phyloP scores from a whole-genome alignment of 2,113 vertebrate species.

The Puffinus mauretanicus region DNA sequence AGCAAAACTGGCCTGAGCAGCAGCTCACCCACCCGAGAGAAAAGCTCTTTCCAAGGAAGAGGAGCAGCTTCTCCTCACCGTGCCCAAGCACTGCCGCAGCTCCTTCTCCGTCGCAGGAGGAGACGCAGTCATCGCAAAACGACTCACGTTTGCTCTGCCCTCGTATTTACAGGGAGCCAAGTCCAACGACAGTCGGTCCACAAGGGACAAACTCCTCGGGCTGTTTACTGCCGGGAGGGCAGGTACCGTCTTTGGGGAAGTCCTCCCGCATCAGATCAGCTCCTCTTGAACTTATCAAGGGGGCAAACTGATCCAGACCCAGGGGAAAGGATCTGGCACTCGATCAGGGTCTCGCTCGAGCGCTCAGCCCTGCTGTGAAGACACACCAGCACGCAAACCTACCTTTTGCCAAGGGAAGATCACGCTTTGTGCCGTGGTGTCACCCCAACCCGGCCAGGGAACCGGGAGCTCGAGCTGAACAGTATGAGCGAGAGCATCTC shows the following conservation, averaged over 20 bases:
- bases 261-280: neutral
- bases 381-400: neutral
- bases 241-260: neutral
- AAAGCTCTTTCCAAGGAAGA: neutral
- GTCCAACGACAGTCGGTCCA: neutral
- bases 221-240: neutral
- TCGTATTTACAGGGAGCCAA: neutral
- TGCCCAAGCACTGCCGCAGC: accelerated
- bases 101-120: neutral
- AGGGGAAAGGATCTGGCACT: neutral
- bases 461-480: neutral
- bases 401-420: neutral
- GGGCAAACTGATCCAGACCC: neutral
- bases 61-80: neutral
- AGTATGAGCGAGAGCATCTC: neutral
- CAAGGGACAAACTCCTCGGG: neutral
- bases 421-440: neutral
- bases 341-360: accelerated
- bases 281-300: neutral
- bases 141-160: neutral
- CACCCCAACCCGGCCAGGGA: neutral
- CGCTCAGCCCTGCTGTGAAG: neutral
- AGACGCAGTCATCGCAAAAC: neutral
- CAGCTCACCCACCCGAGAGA: neutral
- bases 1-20: slow-evolving; percentile 1